Conservation (phyloP, 2,113 vertebrate genomes). For the Delphinus delphis region DNA sequence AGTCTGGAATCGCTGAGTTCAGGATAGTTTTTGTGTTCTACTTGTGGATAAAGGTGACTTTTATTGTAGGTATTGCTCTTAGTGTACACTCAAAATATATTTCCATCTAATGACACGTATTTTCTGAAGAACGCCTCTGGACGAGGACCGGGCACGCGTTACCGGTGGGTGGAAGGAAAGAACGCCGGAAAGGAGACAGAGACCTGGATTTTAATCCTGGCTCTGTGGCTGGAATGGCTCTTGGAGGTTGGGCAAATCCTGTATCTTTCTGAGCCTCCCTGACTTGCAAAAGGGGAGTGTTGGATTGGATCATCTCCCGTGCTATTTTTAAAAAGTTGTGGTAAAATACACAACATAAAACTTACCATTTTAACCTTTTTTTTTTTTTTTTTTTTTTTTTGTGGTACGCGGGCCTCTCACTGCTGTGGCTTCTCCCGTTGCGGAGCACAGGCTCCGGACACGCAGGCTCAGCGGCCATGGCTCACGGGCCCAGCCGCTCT, state of each 20-base stretch:
- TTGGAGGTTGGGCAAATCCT: not conserved
- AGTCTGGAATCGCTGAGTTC: not conserved
- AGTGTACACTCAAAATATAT: not conserved
- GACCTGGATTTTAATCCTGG: not conserved
- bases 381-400: too few relatives aligned
- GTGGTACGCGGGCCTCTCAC: too few relatives aligned
- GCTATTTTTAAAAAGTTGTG: not conserved
- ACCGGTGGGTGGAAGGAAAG: not conserved
- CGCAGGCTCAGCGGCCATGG: too few relatives aligned
- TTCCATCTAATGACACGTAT: rapidly evolving
- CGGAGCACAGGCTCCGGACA: too few relatives aligned
- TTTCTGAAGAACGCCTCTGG: not conserved
- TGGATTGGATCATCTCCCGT: not conserved
- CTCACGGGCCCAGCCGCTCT: too few relatives aligned
- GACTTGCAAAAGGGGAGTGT: not conserved
- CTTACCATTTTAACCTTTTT: not conserved
- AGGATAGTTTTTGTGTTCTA: not conserved
- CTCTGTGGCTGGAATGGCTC: not conserved
- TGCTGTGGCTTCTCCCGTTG: too few relatives aligned
- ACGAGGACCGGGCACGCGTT: not conserved
- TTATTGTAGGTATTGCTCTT: not conserved
- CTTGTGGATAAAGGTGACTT: not conserved
- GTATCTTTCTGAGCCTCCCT: not conserved
- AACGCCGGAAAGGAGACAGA: not conserved
- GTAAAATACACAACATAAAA: not conserved